Base-by-base conservation (phyloP, 2,113 vertebrate species). In the Neofelis nebulosa region DNA sequence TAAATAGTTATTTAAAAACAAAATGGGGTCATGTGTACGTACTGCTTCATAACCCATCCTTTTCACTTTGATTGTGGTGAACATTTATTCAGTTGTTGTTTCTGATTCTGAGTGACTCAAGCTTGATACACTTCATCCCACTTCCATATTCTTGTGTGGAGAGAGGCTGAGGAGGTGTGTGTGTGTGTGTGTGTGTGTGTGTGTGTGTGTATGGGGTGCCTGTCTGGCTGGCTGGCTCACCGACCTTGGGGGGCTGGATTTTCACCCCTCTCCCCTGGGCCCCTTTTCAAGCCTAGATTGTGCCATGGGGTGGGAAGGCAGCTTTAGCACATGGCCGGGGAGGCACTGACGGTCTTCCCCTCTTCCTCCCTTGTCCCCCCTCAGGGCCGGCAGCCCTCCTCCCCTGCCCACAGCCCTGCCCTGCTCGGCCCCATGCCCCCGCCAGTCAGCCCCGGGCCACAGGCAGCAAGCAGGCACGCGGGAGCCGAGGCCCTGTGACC, bases 391-490 rank as follows among this genome's bases (percentile, higher is more conserved):
- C 81, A 68, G 71, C 61, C 61, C 33, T 45, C 83, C 5, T n/a
- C 84, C 90, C 78, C 69, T 10, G 4, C 36, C 55, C 7, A 4
- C 50, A 86, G 96, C 63, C 96, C 92, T 66, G 61, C 95, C 95
- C 16, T 10, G 7, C 97, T 74, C 11, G 78, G 96, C 96, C 96
- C 74, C 96, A 97, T 98, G 98, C 97, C 97, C 97, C 97, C 97
- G 0, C 97, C 98, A 97, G 79, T 55, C 96, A 93, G 84, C 73
- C 93, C 88, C 78, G 38, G 95, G 95, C 83, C 52, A 57, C 95
- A 65, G 94, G 92, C 96, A 88, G 95, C 84, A 92, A 96, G 83
- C 94, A 36, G 57, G 52, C 89, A 83, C 79, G 14, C 1, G 65
- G 76, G 65, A 90, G 87, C 97, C 21, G 2, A 96, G 94, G 94